A percentile compares a stretch with the other conserved stretches of the same genome.
phyloP scores from a whole-genome alignment of 2,888 invertebrate species.

The Maniola hyperantus region DNA sequence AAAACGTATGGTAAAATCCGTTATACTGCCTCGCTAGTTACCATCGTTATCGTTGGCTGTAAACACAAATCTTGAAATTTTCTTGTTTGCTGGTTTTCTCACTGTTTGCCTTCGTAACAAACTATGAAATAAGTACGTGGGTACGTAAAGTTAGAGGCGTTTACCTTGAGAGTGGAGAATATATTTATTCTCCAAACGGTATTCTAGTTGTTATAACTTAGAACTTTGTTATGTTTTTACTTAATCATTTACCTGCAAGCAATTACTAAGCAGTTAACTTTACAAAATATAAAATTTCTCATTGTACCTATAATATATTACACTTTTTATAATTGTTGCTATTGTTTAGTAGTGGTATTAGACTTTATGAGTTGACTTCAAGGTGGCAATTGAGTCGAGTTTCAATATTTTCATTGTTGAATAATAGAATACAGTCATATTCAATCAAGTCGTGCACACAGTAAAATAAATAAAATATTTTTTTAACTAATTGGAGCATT shows the following conservation, averaged over 20 bases:
- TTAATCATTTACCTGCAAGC: not conserved
- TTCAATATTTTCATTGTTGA: not conserved
- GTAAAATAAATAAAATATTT: not conserved
- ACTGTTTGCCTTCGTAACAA: slow-evolving; percentile 3
- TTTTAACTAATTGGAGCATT: slow-evolving; percentile 18
- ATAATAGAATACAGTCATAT: too few relatives aligned
- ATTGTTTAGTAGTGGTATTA: too few relatives aligned
- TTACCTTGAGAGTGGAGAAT: slow-evolving; percentile 3
- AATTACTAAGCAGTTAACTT: too few relatives aligned
- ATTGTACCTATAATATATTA: too few relatives aligned
- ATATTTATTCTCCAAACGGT: slow-evolving; percentile 3
- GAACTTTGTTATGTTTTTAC: not conserved
- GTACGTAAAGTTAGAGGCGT: slow-evolving; percentile 8
- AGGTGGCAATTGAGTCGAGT: not conserved
- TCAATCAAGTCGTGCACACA: not conserved
- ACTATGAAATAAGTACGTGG: slow-evolving; percentile 20
- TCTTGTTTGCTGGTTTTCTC: slow-evolving; percentile 8
- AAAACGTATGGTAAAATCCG: not conserved
- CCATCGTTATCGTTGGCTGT: not conserved
- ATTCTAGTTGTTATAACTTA: slow-evolving; percentile 6
- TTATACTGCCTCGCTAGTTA: not conserved
- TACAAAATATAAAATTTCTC: too few relatives aligned
- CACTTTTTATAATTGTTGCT: too few relatives aligned
- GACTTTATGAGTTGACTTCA: too few relatives aligned
- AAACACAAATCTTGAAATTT: slow-evolving; percentile 10